Evolutionary conservation across 2,888 invertebrate genomes (phyloP).

Genomic region (Dasysyrphus albostriatus): DNA sequence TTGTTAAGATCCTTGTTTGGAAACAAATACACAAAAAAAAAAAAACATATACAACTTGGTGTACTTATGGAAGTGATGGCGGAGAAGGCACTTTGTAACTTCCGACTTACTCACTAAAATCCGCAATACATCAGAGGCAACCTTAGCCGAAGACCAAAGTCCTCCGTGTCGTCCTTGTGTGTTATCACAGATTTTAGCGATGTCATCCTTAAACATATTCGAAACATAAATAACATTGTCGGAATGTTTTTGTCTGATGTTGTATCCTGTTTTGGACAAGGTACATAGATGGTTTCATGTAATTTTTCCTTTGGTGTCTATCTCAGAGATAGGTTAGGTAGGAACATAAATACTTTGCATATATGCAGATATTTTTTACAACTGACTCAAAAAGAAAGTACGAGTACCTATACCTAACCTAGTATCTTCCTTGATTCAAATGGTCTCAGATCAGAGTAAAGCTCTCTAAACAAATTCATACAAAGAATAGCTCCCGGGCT

Average conservation of each 20-base stretch:
- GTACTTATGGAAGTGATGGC: background rate
- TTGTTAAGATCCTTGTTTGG: slow-evolving; percentile 19
- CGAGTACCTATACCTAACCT: background rate
- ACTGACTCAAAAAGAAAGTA: slow-evolving; percentile 3
- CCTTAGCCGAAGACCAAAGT: slow-evolving; percentile 27
- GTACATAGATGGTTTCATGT: slow-evolving; percentile 13
- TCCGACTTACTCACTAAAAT: slow-evolving; percentile 47
- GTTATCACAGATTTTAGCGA: slow-evolving; percentile 73
- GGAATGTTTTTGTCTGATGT: slow-evolving; percentile 22
- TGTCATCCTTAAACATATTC: slow-evolving; percentile 66
- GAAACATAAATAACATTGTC: slow-evolving; percentile 69
- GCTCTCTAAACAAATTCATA: background rate
- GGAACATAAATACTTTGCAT: slow-evolving; percentile 54
- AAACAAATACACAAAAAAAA: slow-evolving; percentile 23
- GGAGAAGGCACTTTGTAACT: slow-evolving; percentile 59
- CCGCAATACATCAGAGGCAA: slow-evolving; percentile 57
- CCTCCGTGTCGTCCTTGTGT: slow-evolving; percentile 55
- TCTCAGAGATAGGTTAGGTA: background rate
- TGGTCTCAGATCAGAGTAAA: background rate
- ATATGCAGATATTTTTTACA: slow-evolving; percentile 63
- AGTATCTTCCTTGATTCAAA: background rate
- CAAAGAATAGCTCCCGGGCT: background rate
- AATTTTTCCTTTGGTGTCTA: slow-evolving; percentile 47
- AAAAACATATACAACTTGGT: slow-evolving; percentile 2
- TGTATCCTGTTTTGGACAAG: slow-evolving; percentile 1